Evolutionary conservation across 2,797 vertebrate genomes (phyloP).

Genomic region (Poeciliopsis paucimaculata): DNA sequence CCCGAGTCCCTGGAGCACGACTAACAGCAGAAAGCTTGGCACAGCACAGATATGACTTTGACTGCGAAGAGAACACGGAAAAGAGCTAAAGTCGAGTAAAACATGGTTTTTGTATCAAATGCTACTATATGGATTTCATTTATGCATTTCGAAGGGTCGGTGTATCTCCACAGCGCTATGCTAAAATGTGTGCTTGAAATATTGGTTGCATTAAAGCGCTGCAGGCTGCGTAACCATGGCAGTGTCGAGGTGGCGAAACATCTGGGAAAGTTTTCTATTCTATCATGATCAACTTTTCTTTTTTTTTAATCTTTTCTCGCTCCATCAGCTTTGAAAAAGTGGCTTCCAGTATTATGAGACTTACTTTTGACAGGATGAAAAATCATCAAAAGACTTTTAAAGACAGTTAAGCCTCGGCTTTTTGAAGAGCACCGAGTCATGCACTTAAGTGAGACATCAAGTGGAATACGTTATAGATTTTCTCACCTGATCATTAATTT

Average conservation of each 20-base stretch:
- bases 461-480: slow-evolving; percentile 7
- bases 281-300: background rate
- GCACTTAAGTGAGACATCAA: slow-evolving; percentile 14
- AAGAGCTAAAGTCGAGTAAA: slow-evolving; percentile 18
- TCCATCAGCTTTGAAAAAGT: slow-evolving; percentile 8
- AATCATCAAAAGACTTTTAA: slow-evolving; percentile 15
- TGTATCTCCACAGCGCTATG: slow-evolving; percentile 23
- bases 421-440: slow-evolving; percentile 1
- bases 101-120: slow-evolving; percentile 15
- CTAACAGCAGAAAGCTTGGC: slow-evolving; percentile 48
- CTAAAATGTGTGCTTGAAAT: slow-evolving; percentile 19
- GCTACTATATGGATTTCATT: slow-evolving; percentile 13
- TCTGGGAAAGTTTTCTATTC: background rate
- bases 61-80: slow-evolving; percentile 12
- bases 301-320: background rate
- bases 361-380: slow-evolving; percentile 11
- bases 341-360: background rate
- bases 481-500: slow-evolving; percentile 4
- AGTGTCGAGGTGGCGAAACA: slow-evolving; percentile 4
- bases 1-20: slow-evolving; percentile 31
- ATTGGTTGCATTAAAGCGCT: slow-evolving; percentile 34
- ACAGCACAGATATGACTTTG: slow-evolving; percentile 22
- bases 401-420: slow-evolving; percentile 10
- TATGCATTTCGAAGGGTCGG: slow-evolving; percentile 21
- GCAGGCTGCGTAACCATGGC: background rate